Percentiles rank a stretch among this genome's conserved stretches.
Evolutionary conservation across 2,888 invertebrate species (phyloP).

Genomic region (Lagria hirta): DNA sequence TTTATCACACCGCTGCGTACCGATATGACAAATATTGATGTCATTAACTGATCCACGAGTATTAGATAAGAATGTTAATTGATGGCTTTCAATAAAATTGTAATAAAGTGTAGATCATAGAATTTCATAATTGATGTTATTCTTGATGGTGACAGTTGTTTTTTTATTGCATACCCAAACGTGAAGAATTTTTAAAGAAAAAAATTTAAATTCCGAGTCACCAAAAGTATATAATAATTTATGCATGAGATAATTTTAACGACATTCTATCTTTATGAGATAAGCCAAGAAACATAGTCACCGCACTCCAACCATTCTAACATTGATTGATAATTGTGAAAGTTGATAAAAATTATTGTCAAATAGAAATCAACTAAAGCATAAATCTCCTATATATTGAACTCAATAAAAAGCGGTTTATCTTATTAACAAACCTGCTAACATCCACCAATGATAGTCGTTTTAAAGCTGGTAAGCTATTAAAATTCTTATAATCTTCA

Average conservation of each 20-base stretch:
- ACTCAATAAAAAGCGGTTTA: too few relatives aligned
- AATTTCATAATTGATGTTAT: conserved; percentile 13
- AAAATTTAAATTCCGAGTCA: conserved; percentile 16
- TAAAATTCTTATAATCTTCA: too few relatives aligned
- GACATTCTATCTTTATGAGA: conserved; percentile 21
- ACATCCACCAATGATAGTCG: too few relatives aligned
- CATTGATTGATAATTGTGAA: too few relatives aligned
- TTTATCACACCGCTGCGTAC: too few relatives aligned
- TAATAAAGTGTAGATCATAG: conserved; percentile 4
- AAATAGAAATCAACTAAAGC: too few relatives aligned
- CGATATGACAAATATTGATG: too few relatives aligned
- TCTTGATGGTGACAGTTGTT: conserved; percentile 18
- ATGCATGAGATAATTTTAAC: conserved; percentile 21
- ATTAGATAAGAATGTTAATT: conserved; percentile 17
- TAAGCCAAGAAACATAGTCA: conserved; percentile 18
- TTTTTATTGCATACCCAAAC: conserved; percentile 19
- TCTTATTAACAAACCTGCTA: too few relatives aligned
- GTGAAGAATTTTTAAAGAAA: conserved; percentile 17
- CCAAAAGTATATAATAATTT: conserved; percentile 20
- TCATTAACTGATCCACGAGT: conserved; percentile 3
- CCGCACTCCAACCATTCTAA: too few relatives aligned
- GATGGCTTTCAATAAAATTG: conserved; percentile 22
- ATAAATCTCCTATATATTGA: too few relatives aligned
- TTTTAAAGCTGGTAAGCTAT: too few relatives aligned
- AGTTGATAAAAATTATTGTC: too few relatives aligned